A percentile compares a stretch with the other conserved stretches of the same genome.
Conservation (phyloP, 2,888 invertebrate species). For the Scelioninae gen. 2 region DNA sequence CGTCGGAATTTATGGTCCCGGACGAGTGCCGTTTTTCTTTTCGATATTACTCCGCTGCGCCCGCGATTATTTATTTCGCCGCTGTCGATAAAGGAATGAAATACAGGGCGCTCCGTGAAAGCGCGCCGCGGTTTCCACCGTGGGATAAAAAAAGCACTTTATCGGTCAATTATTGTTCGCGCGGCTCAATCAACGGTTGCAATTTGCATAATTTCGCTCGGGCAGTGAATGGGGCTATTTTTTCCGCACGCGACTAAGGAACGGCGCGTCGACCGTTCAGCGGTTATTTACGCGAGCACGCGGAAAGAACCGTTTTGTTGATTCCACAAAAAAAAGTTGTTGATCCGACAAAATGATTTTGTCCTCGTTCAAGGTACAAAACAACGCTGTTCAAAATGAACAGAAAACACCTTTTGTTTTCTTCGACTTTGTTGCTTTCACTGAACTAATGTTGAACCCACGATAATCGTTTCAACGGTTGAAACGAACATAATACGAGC, state of each 20-base stretch:
- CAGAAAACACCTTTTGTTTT: too few relatives aligned
- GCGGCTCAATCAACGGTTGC: constrained; percentile 3
- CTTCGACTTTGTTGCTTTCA: too few relatives aligned
- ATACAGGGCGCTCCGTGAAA: constrained; percentile 37
- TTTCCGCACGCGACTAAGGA: constrained; percentile 34
- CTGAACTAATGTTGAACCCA: too few relatives aligned
- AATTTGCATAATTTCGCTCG: constrained; percentile 44
- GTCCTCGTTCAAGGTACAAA: too few relatives aligned
- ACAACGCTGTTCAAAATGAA: too few relatives aligned
- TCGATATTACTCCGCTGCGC: constrained; percentile 35
- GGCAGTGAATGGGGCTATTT: constrained; percentile 22
- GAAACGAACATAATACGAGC: too few relatives aligned
- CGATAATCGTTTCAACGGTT: too few relatives aligned
- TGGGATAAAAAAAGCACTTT: constrained; percentile 28
- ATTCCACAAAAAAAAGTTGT: too few relatives aligned
- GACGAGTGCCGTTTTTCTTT: constrained; percentile 31
- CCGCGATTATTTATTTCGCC: constrained; percentile 42
- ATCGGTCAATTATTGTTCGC: constrained; percentile 43
- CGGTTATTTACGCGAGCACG: too few relatives aligned
- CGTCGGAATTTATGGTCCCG: constrained; percentile 39
- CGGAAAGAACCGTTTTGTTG: too few relatives aligned
- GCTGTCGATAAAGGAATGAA: constrained; percentile 47
- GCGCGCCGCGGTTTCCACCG: constrained; percentile 19
- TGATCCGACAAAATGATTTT: too few relatives aligned
- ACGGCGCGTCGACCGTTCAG: too few relatives aligned